Conservation (phyloP, 2,888 invertebrate species). For the Orthonevra nobilis region DNA sequence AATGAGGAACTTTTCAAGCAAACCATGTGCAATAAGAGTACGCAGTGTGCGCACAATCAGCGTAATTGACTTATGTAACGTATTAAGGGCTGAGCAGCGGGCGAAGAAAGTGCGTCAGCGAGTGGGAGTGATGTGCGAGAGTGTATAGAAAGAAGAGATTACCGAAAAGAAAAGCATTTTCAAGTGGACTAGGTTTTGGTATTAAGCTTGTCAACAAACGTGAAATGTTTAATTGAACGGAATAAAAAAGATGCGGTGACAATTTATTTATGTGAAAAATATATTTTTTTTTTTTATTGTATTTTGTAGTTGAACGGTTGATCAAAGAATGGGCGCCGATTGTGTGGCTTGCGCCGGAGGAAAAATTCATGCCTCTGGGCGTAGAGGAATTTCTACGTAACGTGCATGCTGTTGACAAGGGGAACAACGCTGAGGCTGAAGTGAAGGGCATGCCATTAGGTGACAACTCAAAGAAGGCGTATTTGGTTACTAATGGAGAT, state of each 20-base stretch:
- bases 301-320: slow-evolving; percentile 79
- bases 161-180: slow-evolving; percentile 23
- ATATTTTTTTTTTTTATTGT: slow-evolving; percentile 7
- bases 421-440: slow-evolving; percentile 73
- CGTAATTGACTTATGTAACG: slow-evolving; percentile 59
- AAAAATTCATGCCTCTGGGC: slow-evolving; percentile 83
- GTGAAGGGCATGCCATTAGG: slow-evolving; percentile 75
- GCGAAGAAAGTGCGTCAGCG: slow-evolving; percentile 11
- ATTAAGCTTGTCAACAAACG: not conserved
- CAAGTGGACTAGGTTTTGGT: slow-evolving; percentile 4
- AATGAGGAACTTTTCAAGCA: slow-evolving; percentile 40
- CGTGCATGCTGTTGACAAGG: slow-evolving; percentile 80
- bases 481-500: slow-evolving; percentile 81
- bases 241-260: no score
- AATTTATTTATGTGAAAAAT: slow-evolving; percentile 27
- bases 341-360: slow-evolving; percentile 85
- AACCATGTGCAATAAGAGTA: slow-evolving; percentile 48
- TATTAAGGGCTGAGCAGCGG: slow-evolving; percentile 1
- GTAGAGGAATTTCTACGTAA: slow-evolving; percentile 84
- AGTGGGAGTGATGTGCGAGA: not conserved
- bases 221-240: slow-evolving; percentile 30
- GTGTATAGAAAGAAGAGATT: slow-evolving; percentile 15
- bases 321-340: slow-evolving; percentile 84
- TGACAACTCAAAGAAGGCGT: slow-evolving; percentile 80
- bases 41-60: slow-evolving; percentile 33